phyloP scores from a whole-genome alignment of 2,113 vertebrate species.

The Petrocephalus microphthalmus region DNA sequence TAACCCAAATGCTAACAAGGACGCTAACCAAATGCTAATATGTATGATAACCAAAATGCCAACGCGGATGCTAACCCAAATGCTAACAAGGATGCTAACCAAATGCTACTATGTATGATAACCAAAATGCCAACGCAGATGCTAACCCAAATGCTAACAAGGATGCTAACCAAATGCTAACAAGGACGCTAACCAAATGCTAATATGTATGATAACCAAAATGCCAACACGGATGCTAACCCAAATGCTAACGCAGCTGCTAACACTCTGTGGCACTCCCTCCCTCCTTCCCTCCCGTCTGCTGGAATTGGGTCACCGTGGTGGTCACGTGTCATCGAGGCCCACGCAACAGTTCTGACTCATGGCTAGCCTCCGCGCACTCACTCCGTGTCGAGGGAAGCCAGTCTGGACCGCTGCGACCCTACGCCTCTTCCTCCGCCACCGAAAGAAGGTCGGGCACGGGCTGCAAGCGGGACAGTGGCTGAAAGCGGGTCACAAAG shows the following conservation, averaged over 20 bases:
- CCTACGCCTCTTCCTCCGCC: background rate
- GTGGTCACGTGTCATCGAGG: background rate
- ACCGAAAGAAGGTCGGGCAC: background rate
- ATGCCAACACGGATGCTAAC: background rate
- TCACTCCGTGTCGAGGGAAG: background rate
- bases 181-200: background rate
- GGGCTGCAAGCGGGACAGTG: background rate
- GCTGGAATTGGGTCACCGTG: background rate
- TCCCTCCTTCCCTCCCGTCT: background rate
- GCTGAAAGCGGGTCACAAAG: background rate
- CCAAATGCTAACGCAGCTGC: background rate
- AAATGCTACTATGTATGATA: too few species aligned
- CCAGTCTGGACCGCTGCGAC: background rate
- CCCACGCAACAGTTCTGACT: constrained; percentile 1
- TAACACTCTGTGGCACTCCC: background rate
- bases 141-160: background rate
- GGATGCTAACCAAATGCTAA: background rate
- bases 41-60: too few species aligned
- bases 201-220: background rate
- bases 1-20: background rate
- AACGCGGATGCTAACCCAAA: background rate
- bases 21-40: background rate
- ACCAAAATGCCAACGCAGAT: background rate
- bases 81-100: background rate
- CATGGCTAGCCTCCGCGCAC: background rate